phyloP scores from a whole-genome alignment of 2,797 vertebrate genomes.

The Diplodus puntazzo region DNA sequence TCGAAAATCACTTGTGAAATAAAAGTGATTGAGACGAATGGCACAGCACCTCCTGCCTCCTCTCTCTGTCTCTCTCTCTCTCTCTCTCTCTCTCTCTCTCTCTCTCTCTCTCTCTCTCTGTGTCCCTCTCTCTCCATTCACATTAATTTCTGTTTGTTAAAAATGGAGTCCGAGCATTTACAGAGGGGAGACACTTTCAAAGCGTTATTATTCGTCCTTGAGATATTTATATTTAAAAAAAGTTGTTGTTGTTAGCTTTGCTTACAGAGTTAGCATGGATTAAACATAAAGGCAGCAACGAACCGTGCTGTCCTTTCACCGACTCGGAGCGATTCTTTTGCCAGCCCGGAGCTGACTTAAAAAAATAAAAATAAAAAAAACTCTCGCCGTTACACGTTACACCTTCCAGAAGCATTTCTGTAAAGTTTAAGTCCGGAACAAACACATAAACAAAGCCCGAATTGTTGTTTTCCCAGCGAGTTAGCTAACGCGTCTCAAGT shows the following conservation, averaged over 20 bases:
- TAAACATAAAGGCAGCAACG: slow-evolving; percentile 44
- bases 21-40: slow-evolving; percentile 20
- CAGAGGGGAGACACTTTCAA: not conserved
- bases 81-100: not conserved
- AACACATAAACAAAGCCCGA: not conserved
- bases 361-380: not conserved
- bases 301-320: slow-evolving; percentile 62
- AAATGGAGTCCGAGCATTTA: not conserved
- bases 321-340: not conserved
- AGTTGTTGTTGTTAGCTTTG: slow-evolving; percentile 14
- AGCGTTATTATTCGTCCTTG: not conserved
- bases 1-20: slow-evolving; percentile 35
- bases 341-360: slow-evolving; percentile 33
- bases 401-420: slow-evolving; percentile 8
- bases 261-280: slow-evolving; percentile 27
- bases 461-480: not conserved
- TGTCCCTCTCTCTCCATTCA: not conserved
- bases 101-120: not conserved
- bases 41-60: not conserved
- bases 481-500: slow-evolving; percentile 63
- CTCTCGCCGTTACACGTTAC: not conserved
- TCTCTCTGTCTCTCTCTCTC: not conserved
- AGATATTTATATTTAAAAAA: slow-evolving; percentile 45
- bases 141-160: not conserved
- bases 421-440: slow-evolving; percentile 29